phyloP scores from a whole-genome alignment of 2,888 invertebrate genomes.

The Rhingia campestris region DNA sequence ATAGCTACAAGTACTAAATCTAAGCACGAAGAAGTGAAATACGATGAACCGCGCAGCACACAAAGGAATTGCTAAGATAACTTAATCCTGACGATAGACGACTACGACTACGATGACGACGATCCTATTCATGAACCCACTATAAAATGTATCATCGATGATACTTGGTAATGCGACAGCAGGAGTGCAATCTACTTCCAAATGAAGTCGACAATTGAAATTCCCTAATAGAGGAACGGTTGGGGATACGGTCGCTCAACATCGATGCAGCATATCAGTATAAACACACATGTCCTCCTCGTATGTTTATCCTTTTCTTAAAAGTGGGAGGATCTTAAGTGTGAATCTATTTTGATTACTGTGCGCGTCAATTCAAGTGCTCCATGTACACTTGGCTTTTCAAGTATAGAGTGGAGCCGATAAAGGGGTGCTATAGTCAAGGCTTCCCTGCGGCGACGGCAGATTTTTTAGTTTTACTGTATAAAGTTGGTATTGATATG shows the following conservation, averaged over 20 bases:
- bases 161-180: slow-evolving; percentile 53
- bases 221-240: slow-evolving; percentile 17
- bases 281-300: slow-evolving; percentile 16
- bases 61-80: slow-evolving; percentile 57
- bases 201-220: slow-evolving; percentile 49
- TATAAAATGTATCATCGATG: slow-evolving; percentile 57
- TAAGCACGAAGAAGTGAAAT: background rate
- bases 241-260: slow-evolving; percentile 5
- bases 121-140: slow-evolving; percentile 26
- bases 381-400: slow-evolving; percentile 32
- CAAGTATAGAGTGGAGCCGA: slow-evolving; percentile 20
- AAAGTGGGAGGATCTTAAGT: background rate
- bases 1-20: slow-evolving; percentile 1
- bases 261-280: slow-evolving; percentile 23
- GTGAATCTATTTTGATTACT: slow-evolving; percentile 58
- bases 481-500: background rate
- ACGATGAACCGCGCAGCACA: slow-evolving; percentile 9
- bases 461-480: slow-evolving; percentile 13
- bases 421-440: slow-evolving; percentile 26
- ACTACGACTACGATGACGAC: slow-evolving; percentile 10
- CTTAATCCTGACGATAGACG: slow-evolving; percentile 39
- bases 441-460: background rate
- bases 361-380: slow-evolving; percentile 47
- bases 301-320: background rate
- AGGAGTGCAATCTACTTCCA: slow-evolving; percentile 22